A percentile compares a stretch with the other conserved stretches of the same genome.
Evolutionary conservation across 2,888 invertebrate species (phyloP).

Genomic region (Rugalucina vietnamica): DNA sequence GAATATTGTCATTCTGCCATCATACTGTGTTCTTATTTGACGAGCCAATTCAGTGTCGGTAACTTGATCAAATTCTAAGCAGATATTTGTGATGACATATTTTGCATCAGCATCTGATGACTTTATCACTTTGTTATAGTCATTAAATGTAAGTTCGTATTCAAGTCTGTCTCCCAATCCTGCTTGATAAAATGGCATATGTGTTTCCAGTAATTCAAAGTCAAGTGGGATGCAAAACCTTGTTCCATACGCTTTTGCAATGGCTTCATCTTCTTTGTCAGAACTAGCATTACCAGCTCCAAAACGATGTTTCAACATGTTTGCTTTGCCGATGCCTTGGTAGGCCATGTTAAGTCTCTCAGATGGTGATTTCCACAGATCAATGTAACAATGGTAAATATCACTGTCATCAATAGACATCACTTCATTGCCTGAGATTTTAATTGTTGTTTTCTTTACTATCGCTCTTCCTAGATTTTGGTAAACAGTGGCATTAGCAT

Average conservation of each 20-base stretch:
- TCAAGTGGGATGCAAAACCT: slow-evolving; percentile 47
- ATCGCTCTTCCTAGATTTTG: slow-evolving; percentile 58
- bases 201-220: slow-evolving; percentile 42
- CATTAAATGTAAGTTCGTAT: slow-evolving; percentile 45
- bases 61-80: slow-evolving; percentile 59
- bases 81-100: slow-evolving; percentile 56
- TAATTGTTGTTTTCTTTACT: slow-evolving; percentile 56
- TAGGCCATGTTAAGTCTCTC: slow-evolving; percentile 35
- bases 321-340: slow-evolving; percentile 40
- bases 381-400: slow-evolving; percentile 27
- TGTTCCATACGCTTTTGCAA: slow-evolving; percentile 42
- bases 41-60: slow-evolving; percentile 47
- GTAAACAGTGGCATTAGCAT: slow-evolving; percentile 44
- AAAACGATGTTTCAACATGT: slow-evolving; percentile 37
- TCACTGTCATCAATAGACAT: no score
- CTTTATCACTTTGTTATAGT: slow-evolving; percentile 34
- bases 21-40: slow-evolving; percentile 44
- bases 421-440: slow-evolving; percentile 41
- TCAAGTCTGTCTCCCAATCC: slow-evolving; percentile 52
- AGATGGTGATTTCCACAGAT: slow-evolving; percentile 27
- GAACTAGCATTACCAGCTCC: slow-evolving; percentile 25
- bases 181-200: slow-evolving; percentile 56
- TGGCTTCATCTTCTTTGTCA: slow-evolving; percentile 39
- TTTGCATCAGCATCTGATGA: slow-evolving; percentile 26
- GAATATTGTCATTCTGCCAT: slow-evolving; percentile 34